phyloP scores from a whole-genome alignment of 1,140 invertebrate species.

The Drosophila nikananu region DNA sequence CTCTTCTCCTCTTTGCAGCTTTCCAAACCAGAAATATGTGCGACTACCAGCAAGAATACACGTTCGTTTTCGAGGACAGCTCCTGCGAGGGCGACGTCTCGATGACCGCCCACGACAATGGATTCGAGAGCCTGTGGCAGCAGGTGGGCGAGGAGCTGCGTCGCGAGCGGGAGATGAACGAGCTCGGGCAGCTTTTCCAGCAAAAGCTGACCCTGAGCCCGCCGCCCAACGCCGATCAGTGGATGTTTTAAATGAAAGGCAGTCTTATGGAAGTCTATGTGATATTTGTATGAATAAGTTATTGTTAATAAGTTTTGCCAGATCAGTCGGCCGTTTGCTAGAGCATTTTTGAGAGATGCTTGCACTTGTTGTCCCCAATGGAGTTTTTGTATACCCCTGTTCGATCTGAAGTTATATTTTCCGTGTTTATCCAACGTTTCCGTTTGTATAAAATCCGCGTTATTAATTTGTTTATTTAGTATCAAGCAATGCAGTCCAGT shows the following conservation, averaged over 20 bases:
- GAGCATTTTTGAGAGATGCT: slow-evolving; percentile 58
- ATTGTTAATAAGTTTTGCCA: slow-evolving; percentile 9
- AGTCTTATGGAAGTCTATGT: slow-evolving; percentile 4
- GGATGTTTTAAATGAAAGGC: slow-evolving; percentile 15
- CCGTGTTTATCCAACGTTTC: slow-evolving; percentile 29
- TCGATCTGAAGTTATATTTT: slow-evolving; percentile 6
- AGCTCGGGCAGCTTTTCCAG: slow-evolving; percentile 55
- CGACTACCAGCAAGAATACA: slow-evolving; percentile 68
- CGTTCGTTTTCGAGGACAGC: slow-evolving; percentile 67
- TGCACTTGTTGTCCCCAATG: background rate
- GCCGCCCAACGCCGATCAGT: slow-evolving; percentile 12
- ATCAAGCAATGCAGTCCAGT: slow-evolving; percentile 22
- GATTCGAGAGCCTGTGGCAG: slow-evolving; percentile 72
- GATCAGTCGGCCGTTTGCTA: background rate
- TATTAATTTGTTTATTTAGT: slow-evolving; percentile 32
- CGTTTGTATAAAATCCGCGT: slow-evolving; percentile 33
- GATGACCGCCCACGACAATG: slow-evolving; percentile 33
- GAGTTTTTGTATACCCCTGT: slow-evolving; percentile 25
- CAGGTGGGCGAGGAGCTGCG: slow-evolving; percentile 64
- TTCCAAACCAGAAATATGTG: slow-evolving; percentile 46
- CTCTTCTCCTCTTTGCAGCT: slow-evolving; percentile 21
- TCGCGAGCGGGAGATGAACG: slow-evolving; percentile 53
- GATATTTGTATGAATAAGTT: slow-evolving; percentile 35
- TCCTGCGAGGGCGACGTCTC: slow-evolving; percentile 50
- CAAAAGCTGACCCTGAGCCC: slow-evolving; percentile 54